phyloP scores from a whole-genome alignment of 1,140 invertebrate species.

The Hesperophylax magnus region DNA sequence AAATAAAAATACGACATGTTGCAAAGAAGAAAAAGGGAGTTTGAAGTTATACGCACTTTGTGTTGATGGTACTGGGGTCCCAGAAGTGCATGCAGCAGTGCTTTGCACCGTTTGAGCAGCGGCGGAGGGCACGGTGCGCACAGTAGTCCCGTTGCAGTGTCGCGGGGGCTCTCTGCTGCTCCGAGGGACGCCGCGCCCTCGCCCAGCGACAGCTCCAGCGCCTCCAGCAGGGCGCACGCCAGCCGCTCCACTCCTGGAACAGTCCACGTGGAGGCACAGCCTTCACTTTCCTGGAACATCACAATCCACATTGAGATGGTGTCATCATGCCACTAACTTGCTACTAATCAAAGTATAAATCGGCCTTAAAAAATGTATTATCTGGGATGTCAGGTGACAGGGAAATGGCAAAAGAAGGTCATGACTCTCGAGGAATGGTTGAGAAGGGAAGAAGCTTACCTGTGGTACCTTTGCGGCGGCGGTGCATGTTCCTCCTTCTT shows the following conservation, averaged over 20 bases:
- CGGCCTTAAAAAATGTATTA: not conserved
- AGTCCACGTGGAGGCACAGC: conserved; percentile 58
- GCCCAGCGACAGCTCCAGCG: conserved; percentile 61
- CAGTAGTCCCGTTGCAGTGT: conserved; percentile 82
- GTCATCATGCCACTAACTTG: too few species aligned
- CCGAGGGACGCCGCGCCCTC: conserved; percentile 48
- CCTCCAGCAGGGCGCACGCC: conserved; percentile 66
- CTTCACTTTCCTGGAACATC: conserved; percentile 41
- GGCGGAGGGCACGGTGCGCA: conserved; percentile 85
- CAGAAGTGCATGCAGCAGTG: conserved; percentile 86
- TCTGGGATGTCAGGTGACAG: too few species aligned
- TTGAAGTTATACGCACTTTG: conserved; percentile 72
- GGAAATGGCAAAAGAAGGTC: too few species aligned
- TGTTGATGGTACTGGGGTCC: conserved; percentile 86
- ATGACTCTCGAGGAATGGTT: too few species aligned
- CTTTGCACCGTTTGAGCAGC: conserved; percentile 84
- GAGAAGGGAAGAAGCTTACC: conserved; percentile 55
- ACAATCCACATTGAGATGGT: not conserved
- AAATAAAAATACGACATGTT: too few species aligned
- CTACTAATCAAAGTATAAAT: too few species aligned
- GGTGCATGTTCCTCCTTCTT: conserved; percentile 81
- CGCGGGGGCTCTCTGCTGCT: conserved; percentile 57
- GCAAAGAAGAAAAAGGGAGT: too few species aligned
- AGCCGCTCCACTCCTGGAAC: conserved; percentile 66
- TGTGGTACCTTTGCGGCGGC: conserved; percentile 68